Conservation (phyloP, 2,113 vertebrate genomes). For the Salvator merianae region DNA sequence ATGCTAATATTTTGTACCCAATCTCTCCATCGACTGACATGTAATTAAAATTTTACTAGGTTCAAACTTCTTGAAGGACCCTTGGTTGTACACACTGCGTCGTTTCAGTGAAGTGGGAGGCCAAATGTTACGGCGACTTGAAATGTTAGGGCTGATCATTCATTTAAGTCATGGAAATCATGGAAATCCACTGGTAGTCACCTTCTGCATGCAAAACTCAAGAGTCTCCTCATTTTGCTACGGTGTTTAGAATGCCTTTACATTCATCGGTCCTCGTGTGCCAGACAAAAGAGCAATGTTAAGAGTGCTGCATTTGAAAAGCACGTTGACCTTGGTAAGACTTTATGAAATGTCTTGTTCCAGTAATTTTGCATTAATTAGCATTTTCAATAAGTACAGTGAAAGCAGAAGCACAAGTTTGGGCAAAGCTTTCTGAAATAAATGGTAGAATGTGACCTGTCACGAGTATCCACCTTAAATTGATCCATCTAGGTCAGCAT, state of each 20-base stretch:
- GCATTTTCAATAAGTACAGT: slow-evolving; percentile 10
- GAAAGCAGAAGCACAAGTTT: background rate
- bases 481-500: background rate
- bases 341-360: background rate
- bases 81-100: slow-evolving; percentile 57
- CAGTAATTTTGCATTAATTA: slow-evolving; percentile 36
- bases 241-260: background rate
- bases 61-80: slow-evolving; percentile 58
- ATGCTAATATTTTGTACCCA: slow-evolving; percentile 63
- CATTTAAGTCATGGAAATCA: slow-evolving; percentile 61
- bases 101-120: slow-evolving; percentile 55
- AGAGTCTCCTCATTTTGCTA: background rate
- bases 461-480: too few species aligned
- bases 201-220: background rate
- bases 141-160: slow-evolving; percentile 61
- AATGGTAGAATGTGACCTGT: background rate
- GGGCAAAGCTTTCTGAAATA: background rate
- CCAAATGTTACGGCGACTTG: slow-evolving; percentile 54
- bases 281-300: background rate
- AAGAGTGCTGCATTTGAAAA: background rate
- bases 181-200: slow-evolving; percentile 39
- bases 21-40: slow-evolving; percentile 67
- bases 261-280: background rate
- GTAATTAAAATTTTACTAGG: slow-evolving; percentile 69
- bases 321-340: background rate